phyloP scores from a whole-genome alignment of 2,797 vertebrate species.

The Gorsachius magnificus region DNA sequence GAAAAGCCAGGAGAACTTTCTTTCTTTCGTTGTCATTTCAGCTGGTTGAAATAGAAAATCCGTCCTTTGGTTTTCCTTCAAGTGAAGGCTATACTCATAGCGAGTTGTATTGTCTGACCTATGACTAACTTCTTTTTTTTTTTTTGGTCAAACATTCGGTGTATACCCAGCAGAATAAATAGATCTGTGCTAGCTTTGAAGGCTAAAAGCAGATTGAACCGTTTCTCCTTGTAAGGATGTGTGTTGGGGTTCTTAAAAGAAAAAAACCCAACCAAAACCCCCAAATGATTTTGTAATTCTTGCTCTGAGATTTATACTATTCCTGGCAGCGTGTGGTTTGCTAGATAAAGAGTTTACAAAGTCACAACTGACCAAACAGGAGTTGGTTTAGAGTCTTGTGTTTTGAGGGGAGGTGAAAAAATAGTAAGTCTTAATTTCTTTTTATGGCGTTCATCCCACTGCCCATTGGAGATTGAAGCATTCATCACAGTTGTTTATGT shows the following conservation, averaged over 20 bases:
- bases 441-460: constrained; percentile 34
- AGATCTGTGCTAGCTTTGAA: background rate
- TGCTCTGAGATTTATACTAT: constrained; percentile 23
- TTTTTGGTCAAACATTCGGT: background rate
- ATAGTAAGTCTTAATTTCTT: constrained; percentile 47
- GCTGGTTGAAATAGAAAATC: background rate
- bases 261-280: background rate
- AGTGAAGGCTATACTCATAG: background rate
- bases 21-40: background rate
- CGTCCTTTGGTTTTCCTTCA: background rate
- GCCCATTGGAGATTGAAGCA: constrained; percentile 21
- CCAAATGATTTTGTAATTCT: background rate
- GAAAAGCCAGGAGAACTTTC: background rate
- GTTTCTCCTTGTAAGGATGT: background rate
- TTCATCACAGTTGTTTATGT: constrained; percentile 43
- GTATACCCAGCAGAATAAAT: constrained; percentile 26
- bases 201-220: background rate
- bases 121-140: constrained; percentile 10
- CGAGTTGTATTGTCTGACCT: background rate
- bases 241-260: background rate
- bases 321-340: constrained; percentile 16
- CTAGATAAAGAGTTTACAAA: constrained; percentile 7
- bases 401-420: constrained; percentile 45
- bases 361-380: constrained; percentile 10
- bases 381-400: constrained; percentile 26